These are phyloP conservation scores for Samia ricini DNA, from an alignment of 1,140 invertebrate genomes.

Conservation along the genomic window DNA sequence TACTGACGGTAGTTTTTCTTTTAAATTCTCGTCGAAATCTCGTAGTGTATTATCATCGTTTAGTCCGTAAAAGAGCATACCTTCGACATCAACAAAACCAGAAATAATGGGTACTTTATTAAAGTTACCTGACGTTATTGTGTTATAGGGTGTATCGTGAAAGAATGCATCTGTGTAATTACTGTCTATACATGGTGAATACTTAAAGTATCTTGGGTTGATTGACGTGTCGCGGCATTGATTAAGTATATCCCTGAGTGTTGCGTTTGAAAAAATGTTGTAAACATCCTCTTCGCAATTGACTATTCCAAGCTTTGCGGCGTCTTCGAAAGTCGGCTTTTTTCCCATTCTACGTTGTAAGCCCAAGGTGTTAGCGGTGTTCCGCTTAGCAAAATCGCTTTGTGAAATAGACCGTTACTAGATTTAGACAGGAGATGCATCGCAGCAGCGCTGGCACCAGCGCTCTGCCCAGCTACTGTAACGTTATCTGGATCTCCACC, in stretches of 20 bases:
- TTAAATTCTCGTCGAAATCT: slow-evolving; percentile 48
- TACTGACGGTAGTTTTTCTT: slow-evolving; percentile 46
- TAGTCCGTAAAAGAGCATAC: slow-evolving; percentile 51
- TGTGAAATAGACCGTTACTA: slow-evolving; percentile 55
- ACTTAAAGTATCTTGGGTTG: slow-evolving; percentile 53
- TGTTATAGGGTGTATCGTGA: slow-evolving; percentile 46
- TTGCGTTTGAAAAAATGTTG: slow-evolving; percentile 36
- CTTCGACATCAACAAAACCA: slow-evolving; percentile 52
- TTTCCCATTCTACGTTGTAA: slow-evolving; percentile 44
- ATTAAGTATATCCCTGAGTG: slow-evolving; percentile 32
- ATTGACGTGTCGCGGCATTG: slow-evolving; percentile 40
- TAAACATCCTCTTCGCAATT: slow-evolving; percentile 43
- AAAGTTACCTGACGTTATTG: slow-evolving; percentile 48
- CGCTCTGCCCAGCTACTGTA: slow-evolving; percentile 74
- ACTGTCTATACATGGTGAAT: slow-evolving; percentile 51
- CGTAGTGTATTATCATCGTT: slow-evolving; percentile 34
- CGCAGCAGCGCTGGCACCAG: slow-evolving; percentile 58
- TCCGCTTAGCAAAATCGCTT: slow-evolving; percentile 52
- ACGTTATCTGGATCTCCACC: slow-evolving; percentile 74
- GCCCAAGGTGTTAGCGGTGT: slow-evolving; percentile 57
- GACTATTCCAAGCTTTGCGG: slow-evolving; percentile 39
- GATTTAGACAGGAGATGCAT: slow-evolving; percentile 53
- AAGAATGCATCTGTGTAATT: slow-evolving; percentile 47
- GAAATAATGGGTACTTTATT: slow-evolving; percentile 59
- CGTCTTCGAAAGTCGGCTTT: slow-evolving; percentile 45